Evolutionary conservation across 2,888 invertebrate species (phyloP), one percentile per base, ranked within the genome.

Genomic region (Nycteola revayana): DNA sequence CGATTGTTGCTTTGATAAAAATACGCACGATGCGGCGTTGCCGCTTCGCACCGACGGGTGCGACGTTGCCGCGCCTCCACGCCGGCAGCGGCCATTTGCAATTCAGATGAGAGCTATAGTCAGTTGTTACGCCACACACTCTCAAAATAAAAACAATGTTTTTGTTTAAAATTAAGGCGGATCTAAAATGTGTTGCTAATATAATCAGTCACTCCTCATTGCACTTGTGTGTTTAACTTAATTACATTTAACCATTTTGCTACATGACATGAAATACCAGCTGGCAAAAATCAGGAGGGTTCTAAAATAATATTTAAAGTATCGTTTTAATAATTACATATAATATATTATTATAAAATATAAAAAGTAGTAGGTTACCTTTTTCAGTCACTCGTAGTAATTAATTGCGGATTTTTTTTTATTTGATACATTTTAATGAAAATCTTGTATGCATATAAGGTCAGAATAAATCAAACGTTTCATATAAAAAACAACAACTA

Each of bases 111-210:
- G 68, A 60, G 53, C 62, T 52, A 66, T 60, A 57, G 69, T 51
- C 45, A 36, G 32, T 56, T 57, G 50, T 69, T 79, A 76, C 77
- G 75, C 71, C 76, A 78, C 73, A 72, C 71, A 69, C 63, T 71
- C 75, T 75, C 80, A 75, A 82, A 82, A 81, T 80, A 82, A 83
- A 82, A 83, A 81, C 81, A 80, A 70, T 74, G 69, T 54, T 71
- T 63, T 64, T 61, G 50, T 70, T 65, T 64, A 64, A 69, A 67
- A 68, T 71, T 60, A 66, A 52, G 58, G 59, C 51, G 61, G 34
- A 52, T 53, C 54, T 43, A 50, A 56, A 43, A 30, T 40, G 61
- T 65, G 63, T 63, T 57, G 55, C 57, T 64, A 63, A 63, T 56
- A 56, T 49, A 54, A 63, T 64, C 49, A 49, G 59, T 30, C 20